A percentile compares a stretch with the other conserved stretches of the same genome.
These are phyloP conservation scores for Perizoma affinitatum DNA, from an alignment of 2,888 invertebrate genomes.

Conservation along the genomic window DNA sequence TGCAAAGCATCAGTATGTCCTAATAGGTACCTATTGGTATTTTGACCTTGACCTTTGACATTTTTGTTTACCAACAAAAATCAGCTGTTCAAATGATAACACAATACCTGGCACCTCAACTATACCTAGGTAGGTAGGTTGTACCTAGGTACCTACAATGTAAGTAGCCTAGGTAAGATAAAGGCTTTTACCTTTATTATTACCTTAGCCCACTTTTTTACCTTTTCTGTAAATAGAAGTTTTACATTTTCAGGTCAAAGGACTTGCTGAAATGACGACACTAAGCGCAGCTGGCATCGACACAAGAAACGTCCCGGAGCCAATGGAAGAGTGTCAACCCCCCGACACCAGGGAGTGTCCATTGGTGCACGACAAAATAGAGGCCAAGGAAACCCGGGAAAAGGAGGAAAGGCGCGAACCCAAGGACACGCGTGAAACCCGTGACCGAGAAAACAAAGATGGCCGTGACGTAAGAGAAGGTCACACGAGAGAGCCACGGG, in stretches of 20 bases:
- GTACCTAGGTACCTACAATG: too few relatives aligned
- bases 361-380: conserved; percentile 66
- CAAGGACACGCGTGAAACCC: conserved; percentile 64
- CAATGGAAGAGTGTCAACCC: conserved; percentile 78
- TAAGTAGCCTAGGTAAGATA: too few relatives aligned
- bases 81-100: conserved; percentile 2
- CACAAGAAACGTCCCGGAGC: conserved; percentile 75
- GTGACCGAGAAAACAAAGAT: conserved; percentile 70
- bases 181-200: too few relatives aligned
- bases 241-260: conserved; percentile 86
- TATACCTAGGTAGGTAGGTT: background rate
- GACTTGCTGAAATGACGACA: conserved; percentile 96
- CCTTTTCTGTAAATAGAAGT: too few relatives aligned
- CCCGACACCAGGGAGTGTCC: conserved; percentile 66
- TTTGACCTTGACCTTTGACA: too few relatives aligned
- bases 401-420: conserved; percentile 70
- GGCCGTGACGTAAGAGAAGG: conserved; percentile 61
- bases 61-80: conserved; percentile 3
- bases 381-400: conserved; percentile 63
- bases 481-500: conserved; percentile 68
- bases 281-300: conserved; percentile 87
- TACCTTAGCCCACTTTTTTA: too few relatives aligned
- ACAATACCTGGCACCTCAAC: background rate
- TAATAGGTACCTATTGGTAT: too few relatives aligned
- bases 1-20: too few relatives aligned